Evolutionary conservation across 1,140 invertebrate species (phyloP).

Genomic region (Cyrtorhinus lividipennis): DNA sequence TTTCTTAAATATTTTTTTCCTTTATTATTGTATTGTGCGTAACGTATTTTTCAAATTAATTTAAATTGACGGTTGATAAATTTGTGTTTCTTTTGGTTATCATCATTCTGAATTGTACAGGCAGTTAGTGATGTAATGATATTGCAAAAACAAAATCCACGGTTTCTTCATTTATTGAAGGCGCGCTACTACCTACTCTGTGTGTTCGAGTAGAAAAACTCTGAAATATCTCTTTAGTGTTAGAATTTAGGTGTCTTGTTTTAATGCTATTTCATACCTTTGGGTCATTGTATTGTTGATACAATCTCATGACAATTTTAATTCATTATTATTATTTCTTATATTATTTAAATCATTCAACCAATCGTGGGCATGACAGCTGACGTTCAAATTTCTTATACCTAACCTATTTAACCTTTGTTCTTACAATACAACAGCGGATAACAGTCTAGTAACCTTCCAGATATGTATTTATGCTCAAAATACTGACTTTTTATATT

Average conservation of each 20-base stretch:
- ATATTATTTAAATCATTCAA: background rate
- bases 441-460: too few relatives aligned
- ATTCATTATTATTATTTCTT: background rate
- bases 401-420: too few relatives aligned
- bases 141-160: background rate
- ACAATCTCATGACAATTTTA: background rate
- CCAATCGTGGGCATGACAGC: background rate
- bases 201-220: background rate
- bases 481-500: too few relatives aligned
- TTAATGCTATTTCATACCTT: background rate
- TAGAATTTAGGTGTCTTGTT: background rate
- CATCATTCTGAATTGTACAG: background rate
- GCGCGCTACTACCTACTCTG: background rate
- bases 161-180: conserved; percentile 4
- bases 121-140: background rate
- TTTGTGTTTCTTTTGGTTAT: background rate
- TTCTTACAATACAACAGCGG: too few relatives aligned
- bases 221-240: background rate
- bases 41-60: background rate
- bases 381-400: too few relatives aligned
- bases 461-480: too few relatives aligned
- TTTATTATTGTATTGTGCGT: background rate
- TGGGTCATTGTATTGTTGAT: background rate
- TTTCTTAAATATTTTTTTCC: background rate
- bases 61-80: background rate